Conservation (phyloP, 1,140 invertebrate genomes). For the Sitodiplosis mosellana region DNA sequence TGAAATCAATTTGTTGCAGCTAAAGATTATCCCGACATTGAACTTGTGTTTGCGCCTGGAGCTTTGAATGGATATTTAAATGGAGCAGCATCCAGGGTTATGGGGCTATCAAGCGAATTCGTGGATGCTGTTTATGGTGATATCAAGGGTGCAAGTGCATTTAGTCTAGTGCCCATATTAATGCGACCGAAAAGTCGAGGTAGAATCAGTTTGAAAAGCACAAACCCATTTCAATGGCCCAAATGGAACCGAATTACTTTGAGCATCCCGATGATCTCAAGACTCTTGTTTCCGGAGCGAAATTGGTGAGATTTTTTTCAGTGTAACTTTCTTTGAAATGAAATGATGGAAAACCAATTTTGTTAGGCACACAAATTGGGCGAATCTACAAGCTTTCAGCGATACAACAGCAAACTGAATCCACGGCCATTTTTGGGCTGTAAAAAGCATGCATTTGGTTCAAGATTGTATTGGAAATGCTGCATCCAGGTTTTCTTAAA, state of each 20-base stretch:
- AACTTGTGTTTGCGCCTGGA: conserved; percentile 60
- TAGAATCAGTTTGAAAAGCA: conserved; percentile 38
- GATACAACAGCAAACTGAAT: conserved; percentile 37
- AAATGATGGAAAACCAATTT: too few species aligned
- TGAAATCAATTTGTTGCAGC: conserved; percentile 4
- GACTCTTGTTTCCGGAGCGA: conserved; percentile 50
- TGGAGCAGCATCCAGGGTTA: conserved; percentile 52
- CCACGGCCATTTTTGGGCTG: conserved; percentile 46
- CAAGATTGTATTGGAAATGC: conserved; percentile 57
- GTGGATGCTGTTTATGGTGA: not conserved
- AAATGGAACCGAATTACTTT: conserved; percentile 62
- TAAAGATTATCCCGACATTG: conserved; percentile 47
- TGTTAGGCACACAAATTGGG: conserved; percentile 37
- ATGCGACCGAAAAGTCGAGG: conserved; percentile 59
- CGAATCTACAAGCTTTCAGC: conserved; percentile 37
- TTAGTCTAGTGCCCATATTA: conserved; percentile 47
- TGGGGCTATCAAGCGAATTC: conserved; percentile 52
- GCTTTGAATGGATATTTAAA: conserved; percentile 50
- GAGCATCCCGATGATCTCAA: conserved; percentile 40
- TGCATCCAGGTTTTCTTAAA: conserved; percentile 40
- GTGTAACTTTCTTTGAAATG: conserved; percentile 6
- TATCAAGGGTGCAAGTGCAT: conserved; percentile 20
- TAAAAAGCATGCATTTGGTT: conserved; percentile 33
- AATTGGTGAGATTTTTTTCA: conserved; percentile 32
- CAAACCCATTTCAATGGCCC: conserved; percentile 53